Evolutionary conservation across 2,113 vertebrate species (phyloP), one percentile per base, ranked within the genome.

Genomic region (Aspiorhynchus laticeps): DNA sequence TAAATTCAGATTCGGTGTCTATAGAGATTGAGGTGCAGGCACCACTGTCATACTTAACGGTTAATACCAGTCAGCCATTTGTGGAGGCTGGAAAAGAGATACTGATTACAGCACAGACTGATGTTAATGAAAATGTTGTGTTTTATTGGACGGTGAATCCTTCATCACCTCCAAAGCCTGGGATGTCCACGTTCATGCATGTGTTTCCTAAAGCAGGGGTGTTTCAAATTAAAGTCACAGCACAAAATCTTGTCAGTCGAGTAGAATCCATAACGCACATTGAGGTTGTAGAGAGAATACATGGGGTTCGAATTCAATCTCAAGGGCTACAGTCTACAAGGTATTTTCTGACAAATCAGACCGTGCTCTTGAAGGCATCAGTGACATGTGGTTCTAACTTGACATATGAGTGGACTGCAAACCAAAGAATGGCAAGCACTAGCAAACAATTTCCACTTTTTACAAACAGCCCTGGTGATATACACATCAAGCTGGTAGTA

Each of bases 61-160:
- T 96, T 83, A 91, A 90, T 41, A 90, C 86, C 51, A 88, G 88
- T 41, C 89, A 85, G 0, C 75, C 84, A 3, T 89, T 91, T 77
- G 90, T 90, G 51, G 92, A 88, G 19, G 91, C 85, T 7, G 91
- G 90, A n/a, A 91, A 94, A 76, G 92, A 92, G 65, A 90, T 88
- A 48, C 19, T 90, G 6, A 88, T 96, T 83, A 92, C 87, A 10
- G 92, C 92, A 82, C 38, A 88, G 21, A 88, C 92, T 84, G 91
- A 92, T 82, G 85, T 90, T 17, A 84, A 91, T 15, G 91, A 91
- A 26, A 90, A 75, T 81, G 89, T 89, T 0, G 87, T 4, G 12
- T 96, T 93, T 88, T 90, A 79, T 65, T 96, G 96, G 95, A 92
- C 91, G 38, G 89, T 95, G 10, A 90, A 93, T 6, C 86, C 90